Percentiles rank a stretch among this genome's conserved stretches.
Evolutionary conservation across 2,797 vertebrate species (phyloP).

Genomic region (Phoebastria nigripes): DNA sequence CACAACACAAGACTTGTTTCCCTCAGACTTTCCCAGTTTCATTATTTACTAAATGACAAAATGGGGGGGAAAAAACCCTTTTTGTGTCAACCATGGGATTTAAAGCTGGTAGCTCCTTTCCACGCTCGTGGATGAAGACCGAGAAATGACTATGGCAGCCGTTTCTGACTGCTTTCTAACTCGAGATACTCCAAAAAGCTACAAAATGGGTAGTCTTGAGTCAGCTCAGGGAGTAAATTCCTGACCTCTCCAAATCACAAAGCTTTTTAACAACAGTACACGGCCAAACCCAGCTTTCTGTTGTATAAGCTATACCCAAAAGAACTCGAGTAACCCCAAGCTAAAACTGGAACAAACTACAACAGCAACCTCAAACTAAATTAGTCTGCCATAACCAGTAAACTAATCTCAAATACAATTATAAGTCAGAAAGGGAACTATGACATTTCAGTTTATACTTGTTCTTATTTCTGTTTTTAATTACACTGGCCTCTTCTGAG

Average conservation of each 20-base stretch:
- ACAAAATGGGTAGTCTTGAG: background rate
- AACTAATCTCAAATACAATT: background rate
- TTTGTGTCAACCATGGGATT: background rate
- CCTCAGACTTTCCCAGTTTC: background rate
- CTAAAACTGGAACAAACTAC: background rate
- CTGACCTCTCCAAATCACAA: background rate
- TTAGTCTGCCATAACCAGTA: background rate
- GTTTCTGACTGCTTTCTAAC: background rate
- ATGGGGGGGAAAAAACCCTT: accelerated
- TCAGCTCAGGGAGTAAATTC: background rate
- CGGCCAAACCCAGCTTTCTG: background rate
- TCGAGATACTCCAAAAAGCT: background rate
- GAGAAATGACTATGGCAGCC: accelerated
- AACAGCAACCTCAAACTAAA: background rate
- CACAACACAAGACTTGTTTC: background rate
- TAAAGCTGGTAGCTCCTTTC: background rate
- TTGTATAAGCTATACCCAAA: background rate
- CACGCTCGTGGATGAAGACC: background rate
- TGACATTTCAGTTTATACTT: background rate
- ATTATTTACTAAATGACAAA: background rate
- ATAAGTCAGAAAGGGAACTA: background rate
- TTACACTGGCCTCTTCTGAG: constrained; percentile 1
- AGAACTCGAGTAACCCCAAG: background rate
- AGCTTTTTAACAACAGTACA: background rate
- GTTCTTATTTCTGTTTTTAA: constrained; percentile 23